A percentile compares a stretch with the other conserved stretches of the same genome.
Evolutionary conservation across 1,140 invertebrate species (phyloP).

Genomic region (Hypsibius dujardini): DNA sequence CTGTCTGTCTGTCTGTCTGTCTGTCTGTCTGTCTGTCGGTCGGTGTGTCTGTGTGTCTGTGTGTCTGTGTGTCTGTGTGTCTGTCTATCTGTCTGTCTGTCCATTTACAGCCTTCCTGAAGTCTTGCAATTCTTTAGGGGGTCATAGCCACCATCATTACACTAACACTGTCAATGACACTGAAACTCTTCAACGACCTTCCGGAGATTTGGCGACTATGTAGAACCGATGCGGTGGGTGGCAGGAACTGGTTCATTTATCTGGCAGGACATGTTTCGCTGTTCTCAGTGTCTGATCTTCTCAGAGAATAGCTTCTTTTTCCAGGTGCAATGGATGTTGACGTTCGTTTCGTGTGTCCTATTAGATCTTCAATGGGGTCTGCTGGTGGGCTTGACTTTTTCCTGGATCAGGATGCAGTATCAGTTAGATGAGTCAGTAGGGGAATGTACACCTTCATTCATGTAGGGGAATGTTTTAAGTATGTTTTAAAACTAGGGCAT

Average conservation of each 20-base stretch:
- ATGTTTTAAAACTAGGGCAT: no score
- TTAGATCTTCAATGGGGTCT: not conserved
- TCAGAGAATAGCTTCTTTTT: not conserved
- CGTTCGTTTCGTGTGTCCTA: not conserved
- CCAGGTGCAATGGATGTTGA: slow-evolving; percentile 1
- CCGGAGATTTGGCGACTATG: not conserved
- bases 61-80: no score
- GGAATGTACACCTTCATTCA: no score
- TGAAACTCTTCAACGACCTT: not conserved
- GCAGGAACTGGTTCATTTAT: not conserved
- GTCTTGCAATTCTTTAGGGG: not conserved
- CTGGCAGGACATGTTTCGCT: not conserved
- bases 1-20: no score
- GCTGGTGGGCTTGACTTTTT: not conserved
- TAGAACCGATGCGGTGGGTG: not conserved
- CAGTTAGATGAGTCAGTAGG: no score
- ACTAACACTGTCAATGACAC: not conserved
- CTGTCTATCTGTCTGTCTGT: no score
- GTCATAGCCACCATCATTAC: slow-evolving; percentile 1
- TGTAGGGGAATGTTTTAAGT: no score
- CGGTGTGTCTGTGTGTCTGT: no score
- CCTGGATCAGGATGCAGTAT: not conserved
- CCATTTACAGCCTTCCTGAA: no score
- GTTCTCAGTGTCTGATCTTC: not conserved
- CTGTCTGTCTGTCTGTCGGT: no score